Conservation (phyloP, 1,140 invertebrate species). For the Pseudachorutes palmiensis region DNA sequence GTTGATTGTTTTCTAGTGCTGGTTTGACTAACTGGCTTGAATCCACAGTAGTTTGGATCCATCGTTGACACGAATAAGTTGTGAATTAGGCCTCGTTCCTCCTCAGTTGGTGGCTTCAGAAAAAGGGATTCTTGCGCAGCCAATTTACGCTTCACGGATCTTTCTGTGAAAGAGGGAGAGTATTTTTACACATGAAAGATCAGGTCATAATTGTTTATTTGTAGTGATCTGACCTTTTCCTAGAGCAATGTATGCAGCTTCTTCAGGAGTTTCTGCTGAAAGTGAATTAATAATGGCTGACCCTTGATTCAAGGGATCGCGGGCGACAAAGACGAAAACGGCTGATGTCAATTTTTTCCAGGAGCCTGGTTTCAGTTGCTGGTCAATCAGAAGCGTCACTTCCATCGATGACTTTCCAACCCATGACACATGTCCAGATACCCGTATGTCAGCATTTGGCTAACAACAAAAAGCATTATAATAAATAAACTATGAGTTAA, state of each 20-base stretch:
- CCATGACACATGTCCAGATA: slow-evolving; percentile 67
- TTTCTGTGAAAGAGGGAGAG: no score
- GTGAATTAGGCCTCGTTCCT: slow-evolving; percentile 61
- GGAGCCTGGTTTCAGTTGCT: slow-evolving; percentile 45
- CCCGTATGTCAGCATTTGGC: slow-evolving; percentile 56
- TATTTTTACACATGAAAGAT: no score
- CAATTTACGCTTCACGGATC: slow-evolving; percentile 21
- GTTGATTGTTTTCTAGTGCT: slow-evolving; percentile 46
- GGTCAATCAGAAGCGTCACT: slow-evolving; percentile 60
- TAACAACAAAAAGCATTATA: background rate
- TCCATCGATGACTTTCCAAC: slow-evolving; percentile 65
- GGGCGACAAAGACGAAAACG: slow-evolving; percentile 62
- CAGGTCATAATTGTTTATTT: no score
- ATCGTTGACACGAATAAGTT: slow-evolving; percentile 48
- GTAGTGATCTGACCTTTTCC: slow-evolving; percentile 49
- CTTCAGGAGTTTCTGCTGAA: slow-evolving; percentile 52
- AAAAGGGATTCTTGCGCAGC: slow-evolving; percentile 48
- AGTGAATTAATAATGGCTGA: slow-evolving; percentile 58
- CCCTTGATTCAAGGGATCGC: slow-evolving; percentile 56
- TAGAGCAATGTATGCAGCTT: slow-evolving; percentile 52
- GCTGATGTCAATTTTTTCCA: slow-evolving; percentile 58
- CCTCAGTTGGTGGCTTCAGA: slow-evolving; percentile 54
- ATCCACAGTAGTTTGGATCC: slow-evolving; percentile 29
- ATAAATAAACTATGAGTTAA: background rate
- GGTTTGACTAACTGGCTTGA: slow-evolving; percentile 5